Conservation (phyloP, 2,113 vertebrate genomes). For the Phalacrocorax brasilianus region DNA sequence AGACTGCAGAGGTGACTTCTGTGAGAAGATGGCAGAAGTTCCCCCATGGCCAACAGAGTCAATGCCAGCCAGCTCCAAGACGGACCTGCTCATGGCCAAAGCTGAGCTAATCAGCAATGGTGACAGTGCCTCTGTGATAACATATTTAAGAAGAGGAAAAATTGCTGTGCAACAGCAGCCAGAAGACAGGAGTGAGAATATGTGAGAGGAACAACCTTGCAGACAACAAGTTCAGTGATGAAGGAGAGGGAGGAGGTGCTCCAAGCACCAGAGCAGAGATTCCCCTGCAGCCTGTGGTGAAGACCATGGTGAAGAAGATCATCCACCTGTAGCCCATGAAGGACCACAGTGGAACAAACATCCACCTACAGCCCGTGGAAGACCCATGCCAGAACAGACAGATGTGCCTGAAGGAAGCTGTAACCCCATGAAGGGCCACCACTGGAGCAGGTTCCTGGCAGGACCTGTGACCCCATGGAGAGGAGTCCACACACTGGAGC, state of each 20-base stretch:
- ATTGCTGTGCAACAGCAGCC: not conserved
- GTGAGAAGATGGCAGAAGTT: not conserved
- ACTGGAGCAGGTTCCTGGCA: not conserved
- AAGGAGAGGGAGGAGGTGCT: not conserved
- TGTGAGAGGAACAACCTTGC: not conserved
- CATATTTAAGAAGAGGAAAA: not conserved
- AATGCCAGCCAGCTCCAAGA: not conserved
- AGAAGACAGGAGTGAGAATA: not conserved
- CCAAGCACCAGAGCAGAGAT: accelerated
- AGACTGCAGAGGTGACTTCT: not conserved
- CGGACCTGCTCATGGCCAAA: not conserved
- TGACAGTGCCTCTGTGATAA: not conserved
- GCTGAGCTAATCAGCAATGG: accelerated
- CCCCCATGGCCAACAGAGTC: not conserved
- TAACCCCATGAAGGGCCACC: accelerated
- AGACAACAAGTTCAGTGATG: not conserved
- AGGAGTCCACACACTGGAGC: not conserved
- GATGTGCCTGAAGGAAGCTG: not conserved
- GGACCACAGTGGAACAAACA: not conserved
- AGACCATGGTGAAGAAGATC: not conserved
- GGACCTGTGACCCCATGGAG: accelerated
- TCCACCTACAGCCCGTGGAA: too few species aligned
- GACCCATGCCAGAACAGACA: accelerated
- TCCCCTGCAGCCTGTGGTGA: not conserved
- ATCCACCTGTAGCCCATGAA: not conserved